Conservation (phyloP, 2,113 vertebrate species). For the Tychaedon coryphoeus region DNA sequence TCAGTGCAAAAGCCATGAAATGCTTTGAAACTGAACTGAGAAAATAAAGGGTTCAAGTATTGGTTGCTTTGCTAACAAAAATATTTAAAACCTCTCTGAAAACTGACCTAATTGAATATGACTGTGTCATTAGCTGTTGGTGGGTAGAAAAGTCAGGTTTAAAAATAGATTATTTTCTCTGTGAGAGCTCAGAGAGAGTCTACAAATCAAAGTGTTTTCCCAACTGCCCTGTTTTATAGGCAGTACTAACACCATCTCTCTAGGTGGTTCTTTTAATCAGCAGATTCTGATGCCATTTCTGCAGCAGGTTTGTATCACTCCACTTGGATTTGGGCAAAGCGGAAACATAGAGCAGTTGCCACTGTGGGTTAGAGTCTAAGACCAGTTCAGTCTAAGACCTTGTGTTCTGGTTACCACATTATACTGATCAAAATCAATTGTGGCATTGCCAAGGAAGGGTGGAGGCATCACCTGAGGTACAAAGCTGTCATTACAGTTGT, state of each 20-base stretch:
- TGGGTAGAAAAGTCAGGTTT: not conserved
- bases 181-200: not conserved
- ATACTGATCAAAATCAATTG: not conserved
- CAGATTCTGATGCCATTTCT: not conserved
- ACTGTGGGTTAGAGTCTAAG: not conserved
- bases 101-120: not conserved
- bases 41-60: not conserved
- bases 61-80: not conserved
- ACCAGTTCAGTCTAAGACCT: not conserved
- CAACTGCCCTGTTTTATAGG: not conserved
- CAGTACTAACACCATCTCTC: not conserved
- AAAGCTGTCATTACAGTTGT: not conserved
- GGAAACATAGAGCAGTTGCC: fast-evolving
- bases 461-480: not conserved
- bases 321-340: not conserved
- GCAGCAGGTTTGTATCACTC: not conserved
- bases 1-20: not conserved
- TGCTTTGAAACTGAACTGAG: not conserved
- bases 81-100: not conserved
- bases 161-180: not conserved
- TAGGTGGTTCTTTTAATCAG: not conserved
- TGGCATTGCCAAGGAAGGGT: not conserved
- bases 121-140: not conserved
- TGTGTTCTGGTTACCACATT: not conserved
- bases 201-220: not conserved